phyloP scores from a whole-genome alignment of 2,797 vertebrate species.

The Sebastes vulpes region DNA sequence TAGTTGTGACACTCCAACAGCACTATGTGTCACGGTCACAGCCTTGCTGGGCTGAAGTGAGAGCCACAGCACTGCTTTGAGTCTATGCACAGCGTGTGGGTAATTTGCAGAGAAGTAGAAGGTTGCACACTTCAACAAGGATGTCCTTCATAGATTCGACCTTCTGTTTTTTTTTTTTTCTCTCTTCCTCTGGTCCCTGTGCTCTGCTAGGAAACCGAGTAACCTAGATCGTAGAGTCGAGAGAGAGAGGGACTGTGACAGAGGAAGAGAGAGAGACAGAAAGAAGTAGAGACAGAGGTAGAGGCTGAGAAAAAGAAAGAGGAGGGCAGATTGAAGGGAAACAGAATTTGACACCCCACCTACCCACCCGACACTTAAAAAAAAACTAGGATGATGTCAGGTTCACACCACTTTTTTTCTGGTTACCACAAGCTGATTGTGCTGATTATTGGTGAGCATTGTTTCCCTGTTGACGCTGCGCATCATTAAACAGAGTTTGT shows the following conservation, averaged over 20 bases:
- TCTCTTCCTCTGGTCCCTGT: constrained; percentile 77
- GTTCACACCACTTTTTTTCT: constrained; percentile 43
- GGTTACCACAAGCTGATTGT: constrained; percentile 68
- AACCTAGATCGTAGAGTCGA: constrained; percentile 84
- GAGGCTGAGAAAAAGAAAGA: constrained; percentile 26
- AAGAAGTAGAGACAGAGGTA: constrained; percentile 12
- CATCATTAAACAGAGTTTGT: constrained; percentile 80
- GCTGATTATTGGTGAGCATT: constrained; percentile 75
- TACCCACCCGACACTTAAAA: constrained; percentile 27
- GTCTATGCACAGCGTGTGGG: constrained; percentile 60
- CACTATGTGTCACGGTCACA: constrained; percentile 43
- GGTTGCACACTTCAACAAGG: constrained; percentile 83
- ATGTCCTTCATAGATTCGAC: constrained; percentile 88
- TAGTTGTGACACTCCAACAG: constrained; percentile 35
- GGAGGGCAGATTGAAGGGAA: constrained; percentile 36
- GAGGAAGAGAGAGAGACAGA: constrained; percentile 31
- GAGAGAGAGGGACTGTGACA: constrained; percentile 57
- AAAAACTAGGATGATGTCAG: constrained; percentile 65
- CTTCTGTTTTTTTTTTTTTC: constrained; percentile 76
- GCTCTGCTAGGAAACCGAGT: constrained; percentile 86
- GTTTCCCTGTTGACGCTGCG: constrained; percentile 73
- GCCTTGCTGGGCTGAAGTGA: constrained; percentile 54
- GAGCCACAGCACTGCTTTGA: constrained; percentile 48
- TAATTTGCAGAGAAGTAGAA: constrained; percentile 77
- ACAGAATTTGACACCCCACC: constrained; percentile 43